Base-by-base conservation (phyloP, 1,140 invertebrate genomes). In the Trichonephila clavata region DNA sequence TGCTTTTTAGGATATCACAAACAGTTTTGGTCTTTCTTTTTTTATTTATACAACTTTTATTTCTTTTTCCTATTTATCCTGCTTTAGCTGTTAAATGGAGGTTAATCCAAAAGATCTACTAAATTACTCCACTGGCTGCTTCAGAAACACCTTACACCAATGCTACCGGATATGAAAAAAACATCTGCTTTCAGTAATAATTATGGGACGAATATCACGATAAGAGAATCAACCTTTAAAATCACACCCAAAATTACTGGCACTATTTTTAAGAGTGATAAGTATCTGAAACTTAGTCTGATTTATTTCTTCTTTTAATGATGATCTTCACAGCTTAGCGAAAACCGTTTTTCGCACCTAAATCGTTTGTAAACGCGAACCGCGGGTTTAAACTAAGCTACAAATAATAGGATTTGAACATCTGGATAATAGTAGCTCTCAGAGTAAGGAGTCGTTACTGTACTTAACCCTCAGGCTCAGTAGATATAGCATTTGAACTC, bases 371-470 rank as follows among this genome's bases (percentile, higher is more conserved):
- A 32, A 32, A 8, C 60, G 50, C 24, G n/a, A 86, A 86, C 59
- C 59, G 81, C 81, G 50, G 39, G 14, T 27, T 39, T 39, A 50
- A 86, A 24, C 60, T n/a, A 59, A 63, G 60, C 57, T 32, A 63
- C 84, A 86, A 86, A 86, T 86, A 86, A 86, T 60, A 86, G 57
- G 84, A 86, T 86, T 86, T 86, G 27, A 60, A 63, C 84, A 63
- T 27, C 24, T 63, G n/a, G 59, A 86, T 60, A 60, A 86, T 27
- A 60, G 63, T 18, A 24, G 59, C 10, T 86, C n/a, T 21, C 60
- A 27, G 57, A 14, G 83, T 86, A 21, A 16, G 32, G 57, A 27
- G 27, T 27, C 68, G 32, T 32, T 20, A 61, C 16, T 61, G 16
- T 61, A 21, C 60, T 77, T 77, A 77, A 77, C 24, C 68, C 68